Evolutionary conservation across 2,113 vertebrate species (phyloP).

Genomic region (Chaetops frenatus): DNA sequence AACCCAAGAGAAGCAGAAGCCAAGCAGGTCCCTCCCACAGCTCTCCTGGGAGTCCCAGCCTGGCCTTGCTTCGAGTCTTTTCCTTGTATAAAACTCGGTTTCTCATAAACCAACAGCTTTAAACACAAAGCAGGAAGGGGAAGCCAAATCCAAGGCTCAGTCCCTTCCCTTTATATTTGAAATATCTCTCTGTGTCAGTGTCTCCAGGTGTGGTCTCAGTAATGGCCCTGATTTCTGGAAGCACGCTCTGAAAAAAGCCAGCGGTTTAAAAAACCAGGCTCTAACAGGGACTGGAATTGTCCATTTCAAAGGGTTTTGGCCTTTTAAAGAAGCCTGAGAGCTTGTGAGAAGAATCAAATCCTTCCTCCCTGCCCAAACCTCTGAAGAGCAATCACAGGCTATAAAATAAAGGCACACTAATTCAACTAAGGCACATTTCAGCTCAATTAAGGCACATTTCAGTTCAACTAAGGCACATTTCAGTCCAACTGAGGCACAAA

Average conservation of each 20-base stretch:
- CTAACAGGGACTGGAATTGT: not conserved
- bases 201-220: not conserved
- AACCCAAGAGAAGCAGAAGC: not conserved
- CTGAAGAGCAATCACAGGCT: not conserved
- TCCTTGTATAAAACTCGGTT: not conserved
- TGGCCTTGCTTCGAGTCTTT: not conserved
- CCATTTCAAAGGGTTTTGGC: not conserved
- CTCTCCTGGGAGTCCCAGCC: not conserved
- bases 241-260: not conserved
- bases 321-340: not conserved
- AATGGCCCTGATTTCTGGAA: not conserved
- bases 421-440: not conserved
- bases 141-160: not conserved
- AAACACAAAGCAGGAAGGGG: constrained; percentile 9
- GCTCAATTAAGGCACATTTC: not conserved
- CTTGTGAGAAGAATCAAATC: not conserved
- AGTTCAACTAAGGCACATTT: not conserved
- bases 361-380: not conserved
- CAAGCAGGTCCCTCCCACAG: not conserved
- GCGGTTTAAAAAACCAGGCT: not conserved
- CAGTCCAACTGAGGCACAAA: not conserved
- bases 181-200: not conserved
- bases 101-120: not conserved
- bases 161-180: not conserved
- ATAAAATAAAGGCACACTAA: not conserved